phyloP scores from a whole-genome alignment of 2,797 vertebrate genomes.

The Artibeus jamaicensis region DNA sequence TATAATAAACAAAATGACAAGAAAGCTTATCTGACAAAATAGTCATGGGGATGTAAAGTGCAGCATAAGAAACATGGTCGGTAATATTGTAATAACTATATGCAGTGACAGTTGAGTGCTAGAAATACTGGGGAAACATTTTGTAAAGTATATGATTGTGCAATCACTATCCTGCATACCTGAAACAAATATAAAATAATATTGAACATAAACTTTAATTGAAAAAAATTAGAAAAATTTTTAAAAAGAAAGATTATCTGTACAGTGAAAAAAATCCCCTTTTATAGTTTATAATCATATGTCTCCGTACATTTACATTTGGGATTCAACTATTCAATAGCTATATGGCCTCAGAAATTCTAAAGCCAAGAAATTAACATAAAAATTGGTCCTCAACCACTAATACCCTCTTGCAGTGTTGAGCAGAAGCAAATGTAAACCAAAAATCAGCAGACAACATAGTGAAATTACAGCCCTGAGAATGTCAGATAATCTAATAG shows the following conservation, averaged over 20 bases:
- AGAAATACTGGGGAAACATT: too few species aligned
- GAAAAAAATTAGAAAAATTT: neutral
- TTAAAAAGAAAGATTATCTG: neutral
- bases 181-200: too few species aligned
- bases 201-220: neutral
- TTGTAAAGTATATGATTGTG: too few species aligned
- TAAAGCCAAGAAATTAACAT: neutral
- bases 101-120: too few species aligned
- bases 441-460: neutral
- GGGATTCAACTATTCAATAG: neutral
- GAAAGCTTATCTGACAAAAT: neutral
- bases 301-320: neutral
- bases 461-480: neutral
- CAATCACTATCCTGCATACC: too few species aligned
- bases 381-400: neutral
- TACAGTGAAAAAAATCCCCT: neutral
- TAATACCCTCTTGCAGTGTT: neutral
- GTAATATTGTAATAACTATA: too few species aligned
- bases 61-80: neutral
- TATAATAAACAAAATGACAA: neutral
- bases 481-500: neutral
- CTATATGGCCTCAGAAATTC: neutral
- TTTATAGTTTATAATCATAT: neutral
- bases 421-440: neutral
- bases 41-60: neutral